Evolutionary conservation across 2,888 invertebrate genomes (phyloP).

Genomic region (Drosophila borborema): DNA sequence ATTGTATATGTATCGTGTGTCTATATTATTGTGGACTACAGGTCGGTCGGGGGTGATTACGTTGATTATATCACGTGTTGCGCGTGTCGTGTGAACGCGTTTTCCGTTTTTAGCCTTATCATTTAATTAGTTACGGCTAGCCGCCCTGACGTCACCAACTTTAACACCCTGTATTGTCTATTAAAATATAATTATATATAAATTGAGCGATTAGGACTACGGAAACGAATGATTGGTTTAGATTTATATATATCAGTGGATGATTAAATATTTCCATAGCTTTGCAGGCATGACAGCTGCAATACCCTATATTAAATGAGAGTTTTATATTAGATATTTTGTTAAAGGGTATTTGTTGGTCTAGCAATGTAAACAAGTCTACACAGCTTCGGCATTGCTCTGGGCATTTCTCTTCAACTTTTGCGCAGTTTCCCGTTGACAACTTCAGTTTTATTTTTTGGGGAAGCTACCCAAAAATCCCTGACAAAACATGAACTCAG

Average conservation of each 20-base stretch:
- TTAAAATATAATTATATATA: conserved; percentile 2
- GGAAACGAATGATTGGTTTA: neutral
- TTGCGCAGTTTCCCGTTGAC: neutral
- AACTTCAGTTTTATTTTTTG: neutral
- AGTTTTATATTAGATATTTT: neutral
- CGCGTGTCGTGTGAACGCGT: conserved; percentile 37
- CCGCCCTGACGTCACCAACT: conserved; percentile 31
- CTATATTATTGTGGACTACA: conserved; percentile 7
- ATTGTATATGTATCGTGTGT: conserved; percentile 1
- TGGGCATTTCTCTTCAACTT: neutral
- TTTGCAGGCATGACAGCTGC: neutral
- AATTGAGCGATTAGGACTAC: neutral
- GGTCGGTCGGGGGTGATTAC: conserved; percentile 9
- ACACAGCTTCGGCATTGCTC: neutral
- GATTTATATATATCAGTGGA: neutral
- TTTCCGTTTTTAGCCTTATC: conserved; percentile 49
- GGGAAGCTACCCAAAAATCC: neutral
- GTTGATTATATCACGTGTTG: conserved; percentile 34
- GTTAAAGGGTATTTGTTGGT: neutral
- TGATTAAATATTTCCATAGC: neutral
- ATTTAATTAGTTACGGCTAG: conserved; percentile 60
- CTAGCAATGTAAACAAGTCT: neutral
- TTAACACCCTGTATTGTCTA: neutral
- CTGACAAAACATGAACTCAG: neutral
- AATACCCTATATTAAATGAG: neutral